These are phyloP conservation scores for Synchiropus splendidus DNA, from an alignment of 2,113 vertebrate genomes.

Conservation along the genomic window DNA sequence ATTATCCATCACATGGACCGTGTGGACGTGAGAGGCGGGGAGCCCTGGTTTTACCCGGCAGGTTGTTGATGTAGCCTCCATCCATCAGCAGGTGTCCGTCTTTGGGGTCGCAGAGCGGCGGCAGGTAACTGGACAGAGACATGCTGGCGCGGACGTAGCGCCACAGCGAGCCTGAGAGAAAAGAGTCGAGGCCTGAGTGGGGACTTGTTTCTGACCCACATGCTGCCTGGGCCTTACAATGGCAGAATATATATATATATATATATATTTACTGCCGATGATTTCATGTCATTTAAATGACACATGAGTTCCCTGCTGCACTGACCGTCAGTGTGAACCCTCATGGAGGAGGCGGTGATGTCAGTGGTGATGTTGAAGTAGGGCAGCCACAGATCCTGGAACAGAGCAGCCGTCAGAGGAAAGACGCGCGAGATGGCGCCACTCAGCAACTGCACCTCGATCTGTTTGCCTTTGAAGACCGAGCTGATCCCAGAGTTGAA, in stretches of 20 bases:
- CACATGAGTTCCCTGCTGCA: too few relatives aligned
- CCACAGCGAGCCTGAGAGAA: slow-evolving; percentile 81
- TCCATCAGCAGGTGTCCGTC: slow-evolving; percentile 94
- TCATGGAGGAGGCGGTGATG: slow-evolving; percentile 87
- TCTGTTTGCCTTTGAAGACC: slow-evolving; percentile 85
- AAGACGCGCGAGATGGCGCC: too few relatives aligned
- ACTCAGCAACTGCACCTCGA: slow-evolving; percentile 83
- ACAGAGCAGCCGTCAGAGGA: too few relatives aligned
- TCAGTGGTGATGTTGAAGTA: slow-evolving; percentile 91
- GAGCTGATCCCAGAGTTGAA: slow-evolving; percentile 82
- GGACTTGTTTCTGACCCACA: too few relatives aligned
- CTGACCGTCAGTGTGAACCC: slow-evolving; percentile 87
- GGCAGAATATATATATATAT: too few relatives aligned
- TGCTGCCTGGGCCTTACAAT: too few relatives aligned
- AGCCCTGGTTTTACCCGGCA: slow-evolving; percentile 72
- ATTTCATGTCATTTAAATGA: too few relatives aligned
- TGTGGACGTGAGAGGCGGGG: neutral
- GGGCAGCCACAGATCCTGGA: slow-evolving; percentile 90
- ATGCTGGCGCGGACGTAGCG: slow-evolving; percentile 89
- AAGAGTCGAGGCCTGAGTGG: slow-evolving; percentile 1
- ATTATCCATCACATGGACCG: too few relatives aligned
- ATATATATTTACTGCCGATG: too few relatives aligned
- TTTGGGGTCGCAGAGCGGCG: slow-evolving; percentile 92
- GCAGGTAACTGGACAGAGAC: slow-evolving; percentile 91
- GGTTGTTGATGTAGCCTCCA: slow-evolving; percentile 92